Conservation (phyloP, 2,888 invertebrate species). For the Apodemia hepburni region DNA sequence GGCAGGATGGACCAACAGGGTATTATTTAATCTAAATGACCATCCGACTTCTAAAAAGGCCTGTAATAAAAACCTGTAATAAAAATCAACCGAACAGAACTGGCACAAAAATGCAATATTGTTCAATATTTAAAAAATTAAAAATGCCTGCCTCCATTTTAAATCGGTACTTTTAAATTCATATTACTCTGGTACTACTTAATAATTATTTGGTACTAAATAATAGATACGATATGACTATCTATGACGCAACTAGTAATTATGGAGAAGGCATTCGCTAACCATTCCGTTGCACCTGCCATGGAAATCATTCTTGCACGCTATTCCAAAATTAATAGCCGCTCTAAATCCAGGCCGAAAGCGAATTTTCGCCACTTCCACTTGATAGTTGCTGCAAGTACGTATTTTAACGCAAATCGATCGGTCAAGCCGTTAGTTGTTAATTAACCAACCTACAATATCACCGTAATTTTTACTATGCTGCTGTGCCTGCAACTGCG, state of each 20-base stretch:
- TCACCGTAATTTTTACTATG: too few relatives aligned
- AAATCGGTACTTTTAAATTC: not conserved
- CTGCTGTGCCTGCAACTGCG: too few relatives aligned
- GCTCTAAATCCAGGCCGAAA: not conserved
- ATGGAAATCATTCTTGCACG: conserved; percentile 13
- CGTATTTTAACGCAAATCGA: not conserved
- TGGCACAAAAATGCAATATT: too few relatives aligned
- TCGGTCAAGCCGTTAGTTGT: not conserved
- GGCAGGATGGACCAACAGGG: too few relatives aligned
- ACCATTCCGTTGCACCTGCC: conserved; percentile 12
- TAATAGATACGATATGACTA: conserved; percentile 9
- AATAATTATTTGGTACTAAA: not conserved
- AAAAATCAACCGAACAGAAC: too few relatives aligned
- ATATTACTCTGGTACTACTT: not conserved
- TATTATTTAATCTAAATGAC: too few relatives aligned
- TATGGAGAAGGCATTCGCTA: conserved; percentile 9
- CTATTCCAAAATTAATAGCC: conserved; percentile 6
- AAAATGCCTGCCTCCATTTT: too few relatives aligned
- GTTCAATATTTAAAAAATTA: too few relatives aligned
- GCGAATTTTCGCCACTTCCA: not conserved
- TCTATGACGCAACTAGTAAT: conserved; percentile 2
- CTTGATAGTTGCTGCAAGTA: not conserved
- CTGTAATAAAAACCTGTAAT: too few relatives aligned
- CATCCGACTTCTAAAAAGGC: too few relatives aligned
- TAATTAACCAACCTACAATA: too few relatives aligned